phyloP scores from a whole-genome alignment of 2,113 vertebrate species.

The Chaetops frenatus region DNA sequence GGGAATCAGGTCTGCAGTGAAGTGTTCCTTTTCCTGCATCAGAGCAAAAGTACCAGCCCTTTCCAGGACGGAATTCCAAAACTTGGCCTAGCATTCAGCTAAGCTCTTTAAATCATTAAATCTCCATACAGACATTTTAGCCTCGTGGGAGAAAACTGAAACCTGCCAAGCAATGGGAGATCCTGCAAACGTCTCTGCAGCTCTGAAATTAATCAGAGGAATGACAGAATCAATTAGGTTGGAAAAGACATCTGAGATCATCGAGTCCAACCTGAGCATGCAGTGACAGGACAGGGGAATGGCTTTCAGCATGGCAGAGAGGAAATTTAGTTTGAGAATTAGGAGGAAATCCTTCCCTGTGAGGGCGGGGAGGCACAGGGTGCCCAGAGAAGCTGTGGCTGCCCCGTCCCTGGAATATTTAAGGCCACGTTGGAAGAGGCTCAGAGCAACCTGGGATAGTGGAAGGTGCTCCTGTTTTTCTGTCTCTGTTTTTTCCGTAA shows the following conservation, averaged over 20 bases:
- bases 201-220: neutral
- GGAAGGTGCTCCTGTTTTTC: neutral
- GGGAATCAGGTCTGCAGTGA: neutral
- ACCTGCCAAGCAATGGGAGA: neutral
- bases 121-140: neutral
- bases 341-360: too few relatives aligned
- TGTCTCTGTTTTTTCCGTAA: neutral
- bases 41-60: neutral
- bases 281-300: neutral
- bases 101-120: neutral
- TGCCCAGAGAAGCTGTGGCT: neutral
- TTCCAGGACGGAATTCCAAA: neutral
- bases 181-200: neutral
- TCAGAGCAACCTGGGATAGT: neutral
- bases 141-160: neutral
- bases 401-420: neutral
- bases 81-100: neutral
- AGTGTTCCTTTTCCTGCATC: neutral
- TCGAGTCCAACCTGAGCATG: rapidly evolving
- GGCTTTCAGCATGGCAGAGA: neutral
- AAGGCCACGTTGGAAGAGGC: rapidly evolving
- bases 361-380: rapidly evolving
- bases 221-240: neutral
- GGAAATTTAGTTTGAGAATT: neutral
- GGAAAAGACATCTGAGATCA: neutral